Base-by-base conservation (phyloP, 2,797 vertebrate genomes). In the Bradypus variegatus region DNA sequence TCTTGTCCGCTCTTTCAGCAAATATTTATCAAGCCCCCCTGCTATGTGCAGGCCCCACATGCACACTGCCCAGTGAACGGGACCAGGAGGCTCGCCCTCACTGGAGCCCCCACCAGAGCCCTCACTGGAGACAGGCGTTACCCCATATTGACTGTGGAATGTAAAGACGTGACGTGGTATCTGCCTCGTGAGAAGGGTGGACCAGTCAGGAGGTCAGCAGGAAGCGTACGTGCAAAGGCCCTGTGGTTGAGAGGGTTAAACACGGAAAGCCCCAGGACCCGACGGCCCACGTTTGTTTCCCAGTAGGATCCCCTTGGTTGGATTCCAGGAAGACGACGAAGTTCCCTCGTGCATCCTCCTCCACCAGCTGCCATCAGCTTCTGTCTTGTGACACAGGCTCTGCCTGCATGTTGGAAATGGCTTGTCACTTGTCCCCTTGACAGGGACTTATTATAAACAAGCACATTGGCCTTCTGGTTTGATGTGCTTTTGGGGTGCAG, bases 271-370 rank as follows among this genome's bases (percentile, higher is more conserved):
- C 53, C 16, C 18, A 19, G 15, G 15, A 48, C 25, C 25, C 31
- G 2, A 2, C 21, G 10, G 58, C 13, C 1, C 1, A 53, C 7
- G 3, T 27, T 0, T 15, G 15, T 6, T 8, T 31, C 64, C 15
- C 64, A 67, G 15, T 14, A 8, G 25, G 13, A 5, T 8, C 21
- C 53, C 88, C 79, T 58, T 7, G 0, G 55, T 16, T 60, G 0
- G 13, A 11, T 4, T 69, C 45, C 9, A 2, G 21, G 53, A 13
- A 48, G 4, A 5, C 31, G 12, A 64, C 73, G 7, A 36, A 33
- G 5, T 27, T 12, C 3, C 53, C 53, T 4, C n/a, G 36, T 7
- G 27, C 23, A 3, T 29, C 19, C 27, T 2, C 1, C 7, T 4
- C 38, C 6, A 13, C 23, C 21, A 15, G 12, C 78, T 14, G 13